Evolutionary conservation across 2,888 invertebrate species (phyloP), one percentile per base, ranked within the genome.

Genomic region (Apodemia duryi): DNA sequence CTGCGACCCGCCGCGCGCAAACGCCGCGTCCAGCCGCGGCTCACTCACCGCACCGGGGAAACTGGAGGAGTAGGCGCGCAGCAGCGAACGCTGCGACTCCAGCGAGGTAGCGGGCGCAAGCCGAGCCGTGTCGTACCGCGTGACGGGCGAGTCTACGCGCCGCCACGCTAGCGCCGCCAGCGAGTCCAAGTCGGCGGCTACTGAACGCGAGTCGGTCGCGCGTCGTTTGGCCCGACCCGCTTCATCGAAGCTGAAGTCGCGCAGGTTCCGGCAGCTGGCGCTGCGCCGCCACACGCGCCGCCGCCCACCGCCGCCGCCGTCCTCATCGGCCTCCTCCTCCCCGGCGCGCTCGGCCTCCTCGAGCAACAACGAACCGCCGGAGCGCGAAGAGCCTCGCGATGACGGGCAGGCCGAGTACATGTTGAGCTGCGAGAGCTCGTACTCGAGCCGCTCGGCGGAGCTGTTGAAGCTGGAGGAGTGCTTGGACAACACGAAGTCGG

Each of bases 211-310:
- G 74, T 86, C 88, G 62, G 68, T 69, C 65, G 76, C 77, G 63
- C 92, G 89, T 64, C 93, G 93, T 78, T 94, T 94, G 72, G 94
- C 93, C 75, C 94, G 93, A 65, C 94, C 95, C 65, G 94, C 93
- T 75, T 94, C 95, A 82, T 95, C 95, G 84, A 95, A 95, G 85
- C 94, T 95, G 82, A 94, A 95, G 82, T 96, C 96, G 81, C 95
- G 95, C 69, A 97, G 93, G 80, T 97, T 96, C 86, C 96, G 95
- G 86, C 96, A 96, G 78, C 96, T 96, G 75, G 95, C 95, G 81
- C 96, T 96, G 79, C 96, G 95, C 71, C 96, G 95, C 95, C 96
- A 96, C 68, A 93, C 84, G 77, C 92, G 92, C 71, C 88, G 86
- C 80, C 80, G 83, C 78, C 84, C 80, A 74, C 65, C 52, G 65